A percentile compares a stretch with the other conserved stretches of the same genome.
phyloP scores from a whole-genome alignment of 2,113 vertebrate genomes.

The Hippocampus zosterae region DNA sequence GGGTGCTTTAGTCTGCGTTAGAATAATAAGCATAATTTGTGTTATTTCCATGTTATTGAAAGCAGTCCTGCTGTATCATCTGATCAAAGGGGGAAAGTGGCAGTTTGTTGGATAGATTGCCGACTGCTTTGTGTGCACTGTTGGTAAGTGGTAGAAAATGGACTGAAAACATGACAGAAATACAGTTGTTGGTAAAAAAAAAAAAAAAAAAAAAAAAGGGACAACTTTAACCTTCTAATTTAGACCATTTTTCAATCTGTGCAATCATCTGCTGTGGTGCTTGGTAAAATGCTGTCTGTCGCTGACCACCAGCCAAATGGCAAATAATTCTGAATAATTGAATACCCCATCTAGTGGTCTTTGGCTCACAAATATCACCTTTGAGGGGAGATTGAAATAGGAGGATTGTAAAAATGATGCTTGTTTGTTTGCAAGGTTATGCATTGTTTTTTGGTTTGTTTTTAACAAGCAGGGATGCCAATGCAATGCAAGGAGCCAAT shows the following conservation, averaged over 20 bases:
- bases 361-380: background rate
- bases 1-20: conserved; percentile 8
- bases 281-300: background rate
- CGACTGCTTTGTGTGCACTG: background rate
- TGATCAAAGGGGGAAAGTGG: background rate
- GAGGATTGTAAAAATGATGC: background rate
- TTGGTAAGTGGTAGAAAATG: too few relatives aligned
- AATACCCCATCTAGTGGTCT: too few relatives aligned
- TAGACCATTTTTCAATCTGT: too few relatives aligned
- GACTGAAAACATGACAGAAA: background rate
- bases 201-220: too few relatives aligned
- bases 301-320: background rate
- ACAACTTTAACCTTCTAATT: too few relatives aligned
- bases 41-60: conserved; percentile 14
- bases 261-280: background rate
- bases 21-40: conserved; percentile 12
- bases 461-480: background rate
- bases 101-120: background rate
- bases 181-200: too few relatives aligned
- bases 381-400: background rate
- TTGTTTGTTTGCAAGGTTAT: background rate
- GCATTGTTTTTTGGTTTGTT: background rate
- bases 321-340: background rate
- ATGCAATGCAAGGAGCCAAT: background rate
- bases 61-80: conserved; percentile 2